These are phyloP conservation scores for Catharus fuscescens DNA, from an alignment of 2,113 vertebrate genomes.

Conservation along the genomic window DNA sequence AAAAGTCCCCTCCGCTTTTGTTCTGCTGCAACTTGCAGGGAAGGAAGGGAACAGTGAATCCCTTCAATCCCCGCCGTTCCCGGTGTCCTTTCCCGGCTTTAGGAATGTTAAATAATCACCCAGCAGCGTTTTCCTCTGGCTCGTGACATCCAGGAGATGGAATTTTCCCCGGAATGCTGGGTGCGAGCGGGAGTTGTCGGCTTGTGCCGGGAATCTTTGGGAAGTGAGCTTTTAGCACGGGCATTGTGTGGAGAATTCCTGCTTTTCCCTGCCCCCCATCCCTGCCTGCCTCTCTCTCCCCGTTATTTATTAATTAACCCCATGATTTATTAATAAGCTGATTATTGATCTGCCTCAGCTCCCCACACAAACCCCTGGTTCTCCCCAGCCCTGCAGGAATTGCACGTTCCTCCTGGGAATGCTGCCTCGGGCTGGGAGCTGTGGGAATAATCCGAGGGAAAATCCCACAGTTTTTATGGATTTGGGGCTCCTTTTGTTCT, in stretches of 20 bases:
- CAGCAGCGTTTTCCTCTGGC: not conserved
- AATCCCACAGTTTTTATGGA: not conserved
- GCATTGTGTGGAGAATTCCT: not conserved
- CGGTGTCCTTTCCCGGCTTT: not conserved
- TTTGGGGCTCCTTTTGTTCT: not conserved
- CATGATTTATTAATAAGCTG: slow-evolving; percentile 52
- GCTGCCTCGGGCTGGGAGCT: not conserved
- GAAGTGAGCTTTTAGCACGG: slow-evolving; percentile 10
- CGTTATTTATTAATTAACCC: not conserved
- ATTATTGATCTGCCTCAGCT: slow-evolving; percentile 45
- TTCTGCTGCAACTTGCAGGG: not conserved
- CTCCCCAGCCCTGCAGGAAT: not conserved
- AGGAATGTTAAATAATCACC: not conserved
- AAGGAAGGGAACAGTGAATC: not conserved
- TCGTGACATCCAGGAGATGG: slow-evolving; percentile 29
- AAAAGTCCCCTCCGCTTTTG: slow-evolving; percentile 13
- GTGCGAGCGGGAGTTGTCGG: slow-evolving; percentile 1
- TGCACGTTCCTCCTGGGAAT: not conserved
- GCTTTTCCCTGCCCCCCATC: not conserved
- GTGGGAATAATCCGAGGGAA: not conserved
- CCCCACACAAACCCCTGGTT: not conserved
- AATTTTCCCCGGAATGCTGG: slow-evolving; percentile 19
- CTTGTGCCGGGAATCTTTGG: not conserved
- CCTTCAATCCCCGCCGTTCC: not conserved
- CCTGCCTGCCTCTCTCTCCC: slow-evolving; percentile 6